A percentile compares a stretch with the other conserved stretches of the same genome.
phyloP scores from a whole-genome alignment of 2,797 vertebrate species.

The Lates japonicus region DNA sequence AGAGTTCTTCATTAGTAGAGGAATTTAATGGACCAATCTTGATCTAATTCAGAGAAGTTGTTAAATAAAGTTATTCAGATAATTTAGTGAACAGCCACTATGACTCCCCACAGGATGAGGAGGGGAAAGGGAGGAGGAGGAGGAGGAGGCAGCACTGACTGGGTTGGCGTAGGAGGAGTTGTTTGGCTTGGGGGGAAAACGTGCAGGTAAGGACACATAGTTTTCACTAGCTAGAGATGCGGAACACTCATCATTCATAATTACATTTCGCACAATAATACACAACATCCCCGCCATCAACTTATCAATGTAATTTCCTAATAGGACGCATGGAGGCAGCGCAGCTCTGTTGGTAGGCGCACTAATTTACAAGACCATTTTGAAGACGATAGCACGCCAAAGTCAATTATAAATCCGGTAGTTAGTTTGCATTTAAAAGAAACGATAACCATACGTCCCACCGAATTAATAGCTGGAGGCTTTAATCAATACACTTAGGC shows the following conservation, averaged over 20 bases:
- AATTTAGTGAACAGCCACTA: neutral
- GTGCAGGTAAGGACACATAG: conserved; percentile 24
- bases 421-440: neutral
- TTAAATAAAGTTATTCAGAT: neutral
- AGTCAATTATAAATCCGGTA: neutral
- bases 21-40: neutral
- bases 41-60: neutral
- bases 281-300: no score
- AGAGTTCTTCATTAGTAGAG: neutral
- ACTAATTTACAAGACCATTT: neutral
- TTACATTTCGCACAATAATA: neutral
- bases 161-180: conserved; percentile 22
- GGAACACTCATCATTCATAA: rapidly evolving
- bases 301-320: neutral
- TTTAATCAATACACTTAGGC: rapidly evolving
- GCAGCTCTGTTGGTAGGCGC: neutral
- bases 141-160: conserved; percentile 5
- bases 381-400: neutral
- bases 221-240: neutral
- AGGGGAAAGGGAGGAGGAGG: neutral
- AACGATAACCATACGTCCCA: neutral
- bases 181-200: neutral
- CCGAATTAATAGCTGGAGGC: rapidly evolving
- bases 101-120: neutral
- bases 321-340: conserved; percentile 23